phyloP scores from a whole-genome alignment of 2,113 vertebrate species.

The Notarius quadriscutis region DNA sequence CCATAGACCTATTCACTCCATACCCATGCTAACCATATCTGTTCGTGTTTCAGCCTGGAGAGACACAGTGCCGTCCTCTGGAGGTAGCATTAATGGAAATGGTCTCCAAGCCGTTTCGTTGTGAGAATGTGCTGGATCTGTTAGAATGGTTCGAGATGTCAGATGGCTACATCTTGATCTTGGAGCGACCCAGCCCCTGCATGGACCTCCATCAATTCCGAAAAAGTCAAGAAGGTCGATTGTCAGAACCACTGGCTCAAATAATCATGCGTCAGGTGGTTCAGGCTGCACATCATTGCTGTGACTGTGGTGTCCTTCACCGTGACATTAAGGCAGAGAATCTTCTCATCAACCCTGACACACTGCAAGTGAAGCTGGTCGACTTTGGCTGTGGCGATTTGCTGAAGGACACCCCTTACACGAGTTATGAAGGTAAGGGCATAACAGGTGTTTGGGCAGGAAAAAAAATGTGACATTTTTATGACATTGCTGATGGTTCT shows the following conservation, averaged over 20 bases:
- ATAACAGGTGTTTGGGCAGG: no score
- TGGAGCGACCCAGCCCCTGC: slow-evolving; percentile 58
- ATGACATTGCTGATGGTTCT: not conserved
- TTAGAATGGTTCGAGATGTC: slow-evolving; percentile 63
- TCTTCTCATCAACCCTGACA: slow-evolving; percentile 68
- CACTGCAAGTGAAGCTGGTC: slow-evolving; percentile 58
- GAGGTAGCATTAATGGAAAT: slow-evolving; percentile 63
- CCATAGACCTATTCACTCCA: no score
- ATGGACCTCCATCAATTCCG: slow-evolving; percentile 59
- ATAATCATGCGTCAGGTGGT: slow-evolving; percentile 61
- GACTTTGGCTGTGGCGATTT: slow-evolving; percentile 67
- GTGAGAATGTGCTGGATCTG: slow-evolving; percentile 57
- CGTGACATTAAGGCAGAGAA: slow-evolving; percentile 72
- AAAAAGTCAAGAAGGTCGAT: not conserved
- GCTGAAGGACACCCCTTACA: not conserved
- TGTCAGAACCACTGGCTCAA: slow-evolving; percentile 31
- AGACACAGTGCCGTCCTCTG: slow-evolving; percentile 46
- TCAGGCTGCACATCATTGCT: slow-evolving; percentile 57
- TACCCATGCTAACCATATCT: not conserved
- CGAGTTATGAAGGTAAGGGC: not conserved
- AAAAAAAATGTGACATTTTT: not conserved
- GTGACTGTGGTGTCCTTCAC: slow-evolving; percentile 61
- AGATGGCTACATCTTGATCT: slow-evolving; percentile 53
- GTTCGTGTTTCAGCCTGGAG: slow-evolving; percentile 25
- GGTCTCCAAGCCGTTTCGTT: slow-evolving; percentile 45